Base-by-base conservation (phyloP, 92 coral and sea anemone species). In the Micromussa lordhowensis region DNA sequence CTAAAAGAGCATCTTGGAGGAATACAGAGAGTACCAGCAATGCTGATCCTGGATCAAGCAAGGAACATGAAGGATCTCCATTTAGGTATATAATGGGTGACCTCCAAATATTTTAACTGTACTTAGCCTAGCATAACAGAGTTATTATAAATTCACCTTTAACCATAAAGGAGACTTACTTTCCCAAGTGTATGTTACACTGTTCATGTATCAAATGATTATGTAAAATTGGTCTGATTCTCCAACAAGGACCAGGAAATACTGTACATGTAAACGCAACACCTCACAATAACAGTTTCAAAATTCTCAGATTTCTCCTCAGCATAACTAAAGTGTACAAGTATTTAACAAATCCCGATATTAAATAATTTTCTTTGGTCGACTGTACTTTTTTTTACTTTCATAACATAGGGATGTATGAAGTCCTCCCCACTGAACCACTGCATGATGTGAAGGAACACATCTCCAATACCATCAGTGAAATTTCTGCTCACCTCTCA, bases 1-100 rank as follows among this genome's bases (percentile, higher is more conserved):
- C 26, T 77, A 28, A 77, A 77, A 38, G 80, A 77, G 6, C 80
- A 77, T 10, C 80, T 77, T 26, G 66, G 40, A 11, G 82, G 82
- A 26, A 12, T 78, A 16, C 68, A 78, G 66, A 53, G 82, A 24
- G 82, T 51, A 54, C 82, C 82, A 49, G 48, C 82, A 2, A 26
- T 78, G 82, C 16, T 78, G 24, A 51, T 54, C 68, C 51, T 26
- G 15, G 12, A 78, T 8, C 63, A 51, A 31, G 82, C n/a, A 51
- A 78, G 40, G 7, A 78, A 31, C 40, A 8, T 53, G 18, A 24
- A 78, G 4, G 40, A 78, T 78, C 24, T 78, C 36, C 63, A 78
- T 54, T 49, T 78, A 28, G 82, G 82, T 78, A 78, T 28, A 36
- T 36, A 36, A 36, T 36, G 40, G 40, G 40, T 5, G 5, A 36